phyloP scores from a whole-genome alignment of 2,797 vertebrate genomes.

The Protonibea diacanthus region DNA sequence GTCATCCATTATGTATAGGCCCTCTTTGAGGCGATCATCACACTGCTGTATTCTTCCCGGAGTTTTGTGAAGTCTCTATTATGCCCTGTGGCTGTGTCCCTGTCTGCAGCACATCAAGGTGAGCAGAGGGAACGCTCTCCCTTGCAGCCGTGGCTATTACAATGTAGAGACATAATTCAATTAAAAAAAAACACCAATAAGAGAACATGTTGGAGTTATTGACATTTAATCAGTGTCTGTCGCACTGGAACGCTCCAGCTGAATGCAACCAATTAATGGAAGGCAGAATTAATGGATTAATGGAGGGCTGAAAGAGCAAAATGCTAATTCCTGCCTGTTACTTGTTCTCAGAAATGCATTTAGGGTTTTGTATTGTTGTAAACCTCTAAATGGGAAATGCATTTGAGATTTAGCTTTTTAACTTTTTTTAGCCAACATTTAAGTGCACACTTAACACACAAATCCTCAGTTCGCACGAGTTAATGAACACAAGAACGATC shows the following conservation, averaged over 20 bases:
- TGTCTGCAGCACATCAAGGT: conserved; percentile 73
- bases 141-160: conserved; percentile 46
- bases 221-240: conserved; percentile 68
- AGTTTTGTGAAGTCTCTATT: conserved; percentile 75
- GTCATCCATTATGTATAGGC: conserved; percentile 78
- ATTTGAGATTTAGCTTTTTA: conserved; percentile 39
- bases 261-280: conserved; percentile 68
- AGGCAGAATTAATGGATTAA: conserved; percentile 68
- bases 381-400: conserved; percentile 42
- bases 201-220: conserved; percentile 48
- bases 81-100: conserved; percentile 70
- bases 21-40: conserved; percentile 76
- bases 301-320: conserved; percentile 63
- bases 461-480: conserved; percentile 1
- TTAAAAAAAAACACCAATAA: conserved; percentile 63
- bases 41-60: conserved; percentile 59
- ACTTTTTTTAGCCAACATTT: conserved; percentile 33
- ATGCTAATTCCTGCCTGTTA: conserved; percentile 58
- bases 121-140: conserved; percentile 39
- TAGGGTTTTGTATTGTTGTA: conserved; percentile 37
- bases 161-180: conserved; percentile 66
- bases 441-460: neutral
- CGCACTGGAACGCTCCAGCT: conserved; percentile 39
- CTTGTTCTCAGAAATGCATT: conserved; percentile 37
- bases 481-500: conserved; percentile 29